These are phyloP conservation scores for Pungitius pungitius DNA, from an alignment of 2,113 vertebrate genomes.

Conservation along the genomic window DNA sequence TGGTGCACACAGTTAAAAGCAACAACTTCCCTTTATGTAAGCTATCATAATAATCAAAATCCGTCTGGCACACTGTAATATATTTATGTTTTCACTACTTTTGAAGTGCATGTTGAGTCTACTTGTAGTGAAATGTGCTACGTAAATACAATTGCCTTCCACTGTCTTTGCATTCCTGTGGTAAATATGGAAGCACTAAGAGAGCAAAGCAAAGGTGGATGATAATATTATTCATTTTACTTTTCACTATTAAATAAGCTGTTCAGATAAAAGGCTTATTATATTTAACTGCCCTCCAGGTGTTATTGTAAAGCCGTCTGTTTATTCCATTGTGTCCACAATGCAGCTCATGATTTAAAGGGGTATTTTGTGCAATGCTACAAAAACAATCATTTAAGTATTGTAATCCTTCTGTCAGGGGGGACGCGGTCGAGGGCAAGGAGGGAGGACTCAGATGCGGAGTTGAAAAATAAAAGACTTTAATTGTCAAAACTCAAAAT, in stretches of 20 bases:
- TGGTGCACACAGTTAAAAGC: not conserved
- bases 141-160: slow-evolving; percentile 19
- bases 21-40: not conserved
- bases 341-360: not conserved
- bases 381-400: not conserved
- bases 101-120: not conserved
- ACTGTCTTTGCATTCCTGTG: slow-evolving; percentile 37
- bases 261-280: slow-evolving; percentile 9
- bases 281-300: not conserved
- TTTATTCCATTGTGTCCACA: not conserved
- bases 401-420: not conserved
- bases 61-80: not conserved
- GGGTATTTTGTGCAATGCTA: not conserved
- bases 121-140: slow-evolving; percentile 16
- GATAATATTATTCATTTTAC: not conserved
- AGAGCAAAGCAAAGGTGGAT: slow-evolving; percentile 5
- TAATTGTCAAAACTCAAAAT: too few species aligned
- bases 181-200: slow-evolving; percentile 7
- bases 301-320: not conserved
- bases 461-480: too few species aligned
- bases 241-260: slow-evolving; percentile 17
- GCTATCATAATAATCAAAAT: not conserved
- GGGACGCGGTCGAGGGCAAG: too few species aligned
- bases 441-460: too few species aligned
- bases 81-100: not conserved